These are phyloP conservation scores for Idris sp. DNA, from an alignment of 1,140 invertebrate genomes.

Conservation along the genomic window DNA sequence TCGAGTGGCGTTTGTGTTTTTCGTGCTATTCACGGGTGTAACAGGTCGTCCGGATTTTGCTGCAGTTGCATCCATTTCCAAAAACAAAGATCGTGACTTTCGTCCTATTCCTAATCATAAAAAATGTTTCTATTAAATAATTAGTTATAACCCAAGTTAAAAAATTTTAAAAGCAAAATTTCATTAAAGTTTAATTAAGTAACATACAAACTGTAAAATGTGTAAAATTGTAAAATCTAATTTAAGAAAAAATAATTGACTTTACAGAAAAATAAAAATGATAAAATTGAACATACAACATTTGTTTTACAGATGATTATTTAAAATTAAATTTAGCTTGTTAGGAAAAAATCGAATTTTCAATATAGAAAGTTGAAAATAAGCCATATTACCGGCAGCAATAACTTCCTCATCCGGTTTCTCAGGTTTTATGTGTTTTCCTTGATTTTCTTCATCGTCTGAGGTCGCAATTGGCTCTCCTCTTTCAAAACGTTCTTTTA, in stretches of 20 bases:
- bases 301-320: too few species aligned
- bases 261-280: too few species aligned
- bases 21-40: constrained; percentile 72
- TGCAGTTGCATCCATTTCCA: constrained; percentile 88
- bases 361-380: too few species aligned
- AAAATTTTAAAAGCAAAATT: too few species aligned
- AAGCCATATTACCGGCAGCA: constrained; percentile 83
- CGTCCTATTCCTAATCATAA: constrained; percentile 85
- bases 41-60: constrained; percentile 76
- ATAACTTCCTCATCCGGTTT: constrained; percentile 89
- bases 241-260: too few species aligned
- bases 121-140: constrained; percentile 7
- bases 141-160: too few species aligned
- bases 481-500: constrained; percentile 91
- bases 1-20: constrained; percentile 76
- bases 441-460: constrained; percentile 78
- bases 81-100: constrained; percentile 90
- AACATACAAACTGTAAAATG: too few species aligned
- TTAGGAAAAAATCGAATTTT: too few species aligned
- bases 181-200: too few species aligned
- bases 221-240: too few species aligned
- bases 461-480: constrained; percentile 82
- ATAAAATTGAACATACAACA: too few species aligned
- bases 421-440: constrained; percentile 77
- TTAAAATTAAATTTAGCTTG: too few species aligned